Base-by-base conservation (phyloP, 1,140 invertebrate genomes). In the Sitophilus oryzae region DNA sequence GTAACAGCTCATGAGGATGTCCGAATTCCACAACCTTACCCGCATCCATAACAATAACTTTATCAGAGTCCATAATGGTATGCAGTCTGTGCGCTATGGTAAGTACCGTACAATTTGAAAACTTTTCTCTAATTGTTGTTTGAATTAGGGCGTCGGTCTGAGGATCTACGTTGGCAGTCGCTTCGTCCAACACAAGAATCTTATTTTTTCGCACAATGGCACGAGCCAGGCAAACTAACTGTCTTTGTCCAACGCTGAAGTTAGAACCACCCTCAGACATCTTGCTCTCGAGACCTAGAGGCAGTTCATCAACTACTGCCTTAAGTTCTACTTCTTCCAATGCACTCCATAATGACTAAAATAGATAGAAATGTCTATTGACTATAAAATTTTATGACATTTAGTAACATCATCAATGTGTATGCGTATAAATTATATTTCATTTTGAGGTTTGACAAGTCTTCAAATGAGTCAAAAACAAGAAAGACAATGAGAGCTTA, bases 61-160 rank as follows among this genome's bases (percentile, higher is more conserved):
- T 76, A 63, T 84, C 84, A 45, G 79, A 84, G 65, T 92, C 86
- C 80, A 92, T 85, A 34, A 93, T 85, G 0, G 88, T 90, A 60
- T 89, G 84, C 4, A 91, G 70, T 37, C 88, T 75, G 73, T 91
- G 88, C 5, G 89, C 88, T 60, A 91, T 89, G 1, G 88, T 91
- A 2, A 92, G 71, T 3, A 92, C 84, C 0, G 89, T 91, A 52
- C 83, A 84, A 51, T 81, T 68, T 0, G 70, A 69, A 70, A 91
- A 91, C 59, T 82, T 80, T 30, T 74, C 78, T 23, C 81, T 80
- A 59, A 79, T 81, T 18, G 80, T 91, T 73, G 73, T 79, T 73
- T 79, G 81, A 61, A 78, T 88, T 47, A 80, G 80, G 71, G 72
- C 82, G 77, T 79, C 82, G 10, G 79, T 91, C 75, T 82, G 76